Evolutionary conservation across 2,113 vertebrate genomes (phyloP).

Genomic region (Corythaeola cristata): DNA sequence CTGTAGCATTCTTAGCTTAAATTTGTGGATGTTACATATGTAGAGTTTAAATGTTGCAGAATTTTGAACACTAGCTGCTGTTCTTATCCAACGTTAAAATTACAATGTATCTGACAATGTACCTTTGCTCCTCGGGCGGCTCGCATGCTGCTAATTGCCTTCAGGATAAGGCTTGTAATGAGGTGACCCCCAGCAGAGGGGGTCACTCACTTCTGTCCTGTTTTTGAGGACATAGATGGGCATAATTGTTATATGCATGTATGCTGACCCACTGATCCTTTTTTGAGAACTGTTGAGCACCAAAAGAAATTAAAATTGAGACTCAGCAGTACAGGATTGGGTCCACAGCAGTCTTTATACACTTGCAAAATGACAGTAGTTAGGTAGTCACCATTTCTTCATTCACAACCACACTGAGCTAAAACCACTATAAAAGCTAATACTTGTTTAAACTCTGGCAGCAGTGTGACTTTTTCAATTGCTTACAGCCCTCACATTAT

Average conservation of each 20-base stretch:
- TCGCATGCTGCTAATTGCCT: neutral
- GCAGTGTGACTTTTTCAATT: slow-evolving; percentile 2
- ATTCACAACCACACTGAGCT: neutral
- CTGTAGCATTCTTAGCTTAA: neutral
- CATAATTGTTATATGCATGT: neutral
- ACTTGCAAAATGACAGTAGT: neutral
- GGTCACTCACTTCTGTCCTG: neutral
- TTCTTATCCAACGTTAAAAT: neutral
- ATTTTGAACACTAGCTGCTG: neutral
- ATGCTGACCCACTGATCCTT: neutral
- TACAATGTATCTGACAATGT: neutral
- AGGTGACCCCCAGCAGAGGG: neutral
- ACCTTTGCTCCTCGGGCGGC: neutral
- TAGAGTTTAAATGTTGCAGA: neutral
- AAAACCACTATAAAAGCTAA: neutral
- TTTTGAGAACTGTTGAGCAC: neutral
- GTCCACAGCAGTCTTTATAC: neutral
- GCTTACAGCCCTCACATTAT: neutral
- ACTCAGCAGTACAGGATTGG: neutral
- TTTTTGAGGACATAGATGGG: neutral
- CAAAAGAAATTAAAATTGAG: neutral
- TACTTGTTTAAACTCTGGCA: slow-evolving; percentile 25
- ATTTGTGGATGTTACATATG: neutral
- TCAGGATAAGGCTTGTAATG: neutral
- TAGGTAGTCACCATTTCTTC: neutral